phyloP scores from a whole-genome alignment of 1,140 invertebrate species.

The Lepidostoma basale region DNA sequence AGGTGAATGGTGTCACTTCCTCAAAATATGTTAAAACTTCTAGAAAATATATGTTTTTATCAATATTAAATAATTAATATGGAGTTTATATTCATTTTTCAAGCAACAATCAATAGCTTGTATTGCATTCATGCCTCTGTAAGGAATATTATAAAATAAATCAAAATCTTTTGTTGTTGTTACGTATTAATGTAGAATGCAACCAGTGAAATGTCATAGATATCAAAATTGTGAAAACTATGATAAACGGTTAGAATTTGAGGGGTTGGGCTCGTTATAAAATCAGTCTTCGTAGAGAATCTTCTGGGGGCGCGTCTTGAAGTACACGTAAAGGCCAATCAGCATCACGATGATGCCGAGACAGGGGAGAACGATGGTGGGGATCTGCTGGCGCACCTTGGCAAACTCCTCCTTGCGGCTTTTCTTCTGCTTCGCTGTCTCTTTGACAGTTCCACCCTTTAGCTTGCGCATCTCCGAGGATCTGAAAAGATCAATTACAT shows the following conservation, averaged over 20 bases:
- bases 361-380: conserved; percentile 77
- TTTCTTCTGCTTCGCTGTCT: conserved; percentile 81
- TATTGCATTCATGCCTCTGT: too few species aligned
- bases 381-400: conserved; percentile 75
- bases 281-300: conserved; percentile 51
- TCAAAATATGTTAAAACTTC: too few species aligned
- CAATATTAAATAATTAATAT: too few species aligned
- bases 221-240: too few species aligned
- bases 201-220: too few species aligned
- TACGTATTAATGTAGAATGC: too few species aligned
- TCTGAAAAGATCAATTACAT: not conserved
- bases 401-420: conserved; percentile 82
- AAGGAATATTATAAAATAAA: too few species aligned
- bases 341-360: conserved; percentile 70
- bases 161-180: too few species aligned
- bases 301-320: conserved; percentile 71
- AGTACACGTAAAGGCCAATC: conserved; percentile 78
- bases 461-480: conserved; percentile 70
- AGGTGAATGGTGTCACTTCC: too few species aligned
- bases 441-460: conserved; percentile 80
- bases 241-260: not conserved
- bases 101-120: too few species aligned
- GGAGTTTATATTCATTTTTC: too few species aligned
- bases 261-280: not conserved
- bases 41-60: too few species aligned